Conservation (phyloP, 2,113 vertebrate genomes). For the Acanthisitta chloris region DNA sequence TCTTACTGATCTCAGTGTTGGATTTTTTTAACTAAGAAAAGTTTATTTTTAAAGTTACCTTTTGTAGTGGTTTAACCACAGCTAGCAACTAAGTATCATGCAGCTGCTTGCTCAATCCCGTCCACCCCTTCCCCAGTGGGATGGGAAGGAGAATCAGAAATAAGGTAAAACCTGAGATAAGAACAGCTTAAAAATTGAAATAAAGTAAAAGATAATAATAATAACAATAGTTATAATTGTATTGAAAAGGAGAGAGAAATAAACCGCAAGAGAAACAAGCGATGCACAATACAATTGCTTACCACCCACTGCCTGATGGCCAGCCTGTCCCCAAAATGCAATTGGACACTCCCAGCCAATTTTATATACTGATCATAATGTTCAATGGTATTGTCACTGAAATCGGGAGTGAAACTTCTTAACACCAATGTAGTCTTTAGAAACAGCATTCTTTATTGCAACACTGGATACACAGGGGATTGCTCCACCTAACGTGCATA, state of each 20-base stretch:
- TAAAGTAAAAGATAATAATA: neutral
- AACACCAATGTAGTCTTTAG: too few species aligned
- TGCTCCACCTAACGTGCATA: too few species aligned
- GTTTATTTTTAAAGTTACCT: neutral
- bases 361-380: neutral
- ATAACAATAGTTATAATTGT: neutral
- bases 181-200: neutral
- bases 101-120: neutral
- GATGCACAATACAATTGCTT: neutral
- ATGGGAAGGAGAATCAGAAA: neutral
- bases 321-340: neutral
- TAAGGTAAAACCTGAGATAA: neutral
- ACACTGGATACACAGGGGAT: too few species aligned
- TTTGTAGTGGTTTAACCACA: neutral
- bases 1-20: neutral
- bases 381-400: neutral
- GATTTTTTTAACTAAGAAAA: neutral
- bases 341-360: neutral
- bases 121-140: neutral
- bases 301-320: neutral
- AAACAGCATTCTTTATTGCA: too few species aligned
- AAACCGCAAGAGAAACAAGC: neutral
- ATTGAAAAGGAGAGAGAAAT: neutral
- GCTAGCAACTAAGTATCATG: neutral
- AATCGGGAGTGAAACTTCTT: too few species aligned